Base-by-base conservation (phyloP, 2,888 invertebrate genomes). In the Dolichopus griseipennis region DNA sequence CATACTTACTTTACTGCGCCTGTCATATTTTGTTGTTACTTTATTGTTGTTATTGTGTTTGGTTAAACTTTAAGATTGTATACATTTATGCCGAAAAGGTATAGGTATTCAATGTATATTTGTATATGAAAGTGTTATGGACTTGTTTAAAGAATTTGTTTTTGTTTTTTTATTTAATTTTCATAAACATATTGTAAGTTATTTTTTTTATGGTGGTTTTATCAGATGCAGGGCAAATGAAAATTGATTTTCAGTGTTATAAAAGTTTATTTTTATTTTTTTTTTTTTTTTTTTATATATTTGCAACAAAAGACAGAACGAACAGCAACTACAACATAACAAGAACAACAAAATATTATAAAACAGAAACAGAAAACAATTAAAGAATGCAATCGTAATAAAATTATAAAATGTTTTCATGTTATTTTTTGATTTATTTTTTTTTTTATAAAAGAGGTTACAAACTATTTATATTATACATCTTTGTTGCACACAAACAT, bases 331-430 rank as follows among this genome's bases (percentile, higher is more conserved):
- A 27, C 27, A 27, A 27, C 27, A 27, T 15, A 41, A 41, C 41
- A 41, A 41, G n/a, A n/a, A 41, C 15, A 7, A 41, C 9, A 41
- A 41, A 41, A 41, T 5, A 41, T 6, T 7, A 41, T 2, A 9
- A 15, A 41, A 41, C 3, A 9, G 15, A 41, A 41, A 9, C 9
- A 52, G 4, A 15, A 52, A 52, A 52, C 52, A 52, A 52, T 52
- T 52, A 52, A 52, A 18, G 52, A 52, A 52, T 52, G 52, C 2
- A 37, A 52, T 52, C 52, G 18, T n/a, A 52, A 52, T 52, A 52
- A 52, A 52, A 52, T 52, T 52, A 52, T 52, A 52, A 52, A 52
- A 52, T 52, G 52, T 52, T 52, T 52, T 52, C 52, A 52, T 52
- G 52, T 52, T 52, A n/a, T 52, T 52, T 52, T 18, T 52, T 15